Evolutionary conservation across 2,888 invertebrate species (phyloP).

Genomic region (Disparrhopalites patrizii): DNA sequence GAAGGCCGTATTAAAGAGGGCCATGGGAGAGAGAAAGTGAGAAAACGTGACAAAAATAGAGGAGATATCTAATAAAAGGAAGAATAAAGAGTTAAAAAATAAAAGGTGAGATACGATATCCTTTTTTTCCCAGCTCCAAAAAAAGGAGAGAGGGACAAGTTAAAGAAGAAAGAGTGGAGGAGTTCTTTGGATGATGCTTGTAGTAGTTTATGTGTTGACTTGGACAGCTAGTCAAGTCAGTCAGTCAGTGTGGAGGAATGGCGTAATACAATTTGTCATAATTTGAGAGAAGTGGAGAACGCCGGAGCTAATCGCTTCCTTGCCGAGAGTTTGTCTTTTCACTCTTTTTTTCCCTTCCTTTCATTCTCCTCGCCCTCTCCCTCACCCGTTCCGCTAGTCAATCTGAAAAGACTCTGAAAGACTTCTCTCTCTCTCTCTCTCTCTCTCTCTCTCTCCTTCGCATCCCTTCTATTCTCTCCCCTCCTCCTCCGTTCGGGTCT

Average conservation of each 20-base stretch:
- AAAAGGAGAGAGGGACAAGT: no score
- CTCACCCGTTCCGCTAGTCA: conserved; percentile 40
- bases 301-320: conserved; percentile 46
- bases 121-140: no score
- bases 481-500: conserved; percentile 29
- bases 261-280: conserved; percentile 47
- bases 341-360: conserved; percentile 35
- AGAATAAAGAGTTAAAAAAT: no score
- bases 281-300: conserved; percentile 44
- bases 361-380: conserved; percentile 38
- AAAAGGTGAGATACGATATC: no score
- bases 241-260: conserved; percentile 28
- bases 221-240: conserved; percentile 28
- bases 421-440: conserved; percentile 8
- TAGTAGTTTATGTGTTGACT: conserved; percentile 23
- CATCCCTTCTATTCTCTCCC: conserved; percentile 3
- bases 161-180: no score
- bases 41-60: no score
- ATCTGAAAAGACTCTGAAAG: conserved; percentile 26
- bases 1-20: no score
- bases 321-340: conserved; percentile 40
- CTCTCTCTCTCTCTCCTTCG: conserved; percentile 8
- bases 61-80: no score
- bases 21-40: no score
- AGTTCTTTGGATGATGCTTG: no score